Conservation (phyloP, 2,113 vertebrate species). For the Eira barbara region DNA sequence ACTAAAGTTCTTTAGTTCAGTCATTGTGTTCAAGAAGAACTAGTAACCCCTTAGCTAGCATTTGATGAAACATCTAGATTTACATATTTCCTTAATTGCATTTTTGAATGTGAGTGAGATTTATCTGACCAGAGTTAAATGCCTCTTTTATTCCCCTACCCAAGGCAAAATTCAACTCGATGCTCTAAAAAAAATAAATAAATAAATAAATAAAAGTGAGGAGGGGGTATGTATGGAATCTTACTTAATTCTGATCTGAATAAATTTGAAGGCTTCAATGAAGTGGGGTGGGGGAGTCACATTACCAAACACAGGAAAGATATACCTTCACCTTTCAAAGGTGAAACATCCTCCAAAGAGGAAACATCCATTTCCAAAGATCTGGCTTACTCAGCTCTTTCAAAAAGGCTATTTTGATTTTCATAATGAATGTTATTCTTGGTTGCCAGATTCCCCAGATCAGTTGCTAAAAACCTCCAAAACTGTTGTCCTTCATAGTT, state of each 20-base stretch:
- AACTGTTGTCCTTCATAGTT: constrained; percentile 62
- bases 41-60: constrained; percentile 85
- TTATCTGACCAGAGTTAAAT: constrained; percentile 87
- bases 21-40: constrained; percentile 86
- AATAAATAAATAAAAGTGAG: constrained; percentile 56
- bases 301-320: constrained; percentile 38
- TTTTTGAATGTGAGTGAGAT: constrained; percentile 85
- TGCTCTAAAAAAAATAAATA: constrained; percentile 14
- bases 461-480: constrained; percentile 35
- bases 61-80: constrained; percentile 90
- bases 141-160: constrained; percentile 80
- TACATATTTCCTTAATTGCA: constrained; percentile 90
- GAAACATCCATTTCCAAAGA: constrained; percentile 62
- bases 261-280: constrained; percentile 61
- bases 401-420: constrained; percentile 70
- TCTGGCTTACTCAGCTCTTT: constrained; percentile 47
- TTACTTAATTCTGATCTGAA: constrained; percentile 62
- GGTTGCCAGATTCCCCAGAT: constrained; percentile 56
- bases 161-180: constrained; percentile 76
- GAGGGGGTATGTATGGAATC: constrained; percentile 32
- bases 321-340: constrained; percentile 72
- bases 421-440: constrained; percentile 65
- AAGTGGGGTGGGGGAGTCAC: constrained; percentile 33
- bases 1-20: constrained; percentile 89
- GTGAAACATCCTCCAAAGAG: too few relatives aligned